Evolutionary conservation across 1,140 invertebrate genomes (phyloP).

Genomic region (Parasteatoda tepidariorum): DNA sequence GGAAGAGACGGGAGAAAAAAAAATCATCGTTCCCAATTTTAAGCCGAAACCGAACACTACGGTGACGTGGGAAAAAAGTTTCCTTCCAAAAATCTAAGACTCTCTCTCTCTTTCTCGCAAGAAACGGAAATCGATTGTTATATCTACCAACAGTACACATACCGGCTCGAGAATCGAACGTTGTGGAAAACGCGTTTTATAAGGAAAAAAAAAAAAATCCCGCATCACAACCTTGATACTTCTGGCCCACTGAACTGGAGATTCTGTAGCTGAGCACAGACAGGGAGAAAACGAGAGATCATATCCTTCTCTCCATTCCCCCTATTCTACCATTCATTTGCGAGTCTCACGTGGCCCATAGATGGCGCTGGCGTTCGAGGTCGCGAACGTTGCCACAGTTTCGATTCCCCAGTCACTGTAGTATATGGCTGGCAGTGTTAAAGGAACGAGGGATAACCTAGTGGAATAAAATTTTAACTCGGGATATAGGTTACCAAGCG

Average conservation of each 20-base stretch:
- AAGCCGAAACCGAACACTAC: not conserved
- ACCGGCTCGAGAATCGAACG: not conserved
- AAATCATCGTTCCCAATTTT: not conserved
- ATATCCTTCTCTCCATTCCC: not conserved
- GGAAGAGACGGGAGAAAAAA: no score
- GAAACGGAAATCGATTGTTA: slow-evolving; percentile 50
- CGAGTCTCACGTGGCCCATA: slow-evolving; percentile 38
- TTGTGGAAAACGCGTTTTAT: not conserved
- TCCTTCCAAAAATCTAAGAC: not conserved
- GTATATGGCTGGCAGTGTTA: not conserved
- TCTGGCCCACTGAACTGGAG: slow-evolving; percentile 46
- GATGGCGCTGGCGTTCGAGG: slow-evolving; percentile 32
- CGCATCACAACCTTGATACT: slow-evolving; percentile 43
- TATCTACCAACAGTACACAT: not conserved
- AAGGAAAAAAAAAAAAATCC: slow-evolving; percentile 5
- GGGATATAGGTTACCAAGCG: not conserved
- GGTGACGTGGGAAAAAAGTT: slow-evolving; percentile 24
- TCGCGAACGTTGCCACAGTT: not conserved
- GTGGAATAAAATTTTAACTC: not conserved
- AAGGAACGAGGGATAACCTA: not conserved
- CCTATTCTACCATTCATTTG: not conserved
- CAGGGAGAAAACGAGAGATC: not conserved
- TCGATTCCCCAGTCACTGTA: not conserved
- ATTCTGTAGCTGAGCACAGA: not conserved
- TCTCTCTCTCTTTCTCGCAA: not conserved